Evolutionary conservation across 2,113 vertebrate genomes (phyloP), one percentile per base, ranked within the genome.

Genomic region (Amblyornis subalaris): DNA sequence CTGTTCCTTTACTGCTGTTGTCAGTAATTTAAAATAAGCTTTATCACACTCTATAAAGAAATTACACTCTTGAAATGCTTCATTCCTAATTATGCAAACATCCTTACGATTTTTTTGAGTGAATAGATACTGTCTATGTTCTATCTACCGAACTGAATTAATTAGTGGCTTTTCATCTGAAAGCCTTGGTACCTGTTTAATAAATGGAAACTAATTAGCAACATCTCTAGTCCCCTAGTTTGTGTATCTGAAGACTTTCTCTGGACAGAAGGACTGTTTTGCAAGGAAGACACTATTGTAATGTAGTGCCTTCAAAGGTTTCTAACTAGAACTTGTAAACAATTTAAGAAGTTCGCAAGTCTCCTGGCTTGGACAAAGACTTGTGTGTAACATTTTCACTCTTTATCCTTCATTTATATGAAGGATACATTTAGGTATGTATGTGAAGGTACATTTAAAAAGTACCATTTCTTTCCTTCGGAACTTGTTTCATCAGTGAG

Each of bases 381-480:
- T 65, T 44, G 4, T 6, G 4, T 42, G 6, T 26, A 35, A 35
- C 0, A 0, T 44, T 45, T 61, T 72, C 29, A 36, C 54, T 26
- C 40, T 54, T 18, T 51, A 94, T 23, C n/a, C 28, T 67, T 82
- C 35, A 50, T 25, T 53, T 92, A 38, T 38, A 38, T 38, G 36
- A 38, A 38, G 36, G 36, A 38, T 38, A 38, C 36, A 38, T 38
- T 38, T 38, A 38, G 36, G 36, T 38, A 38, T 38, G 36, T 38
- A 38, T 38, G 36, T 38, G 36, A 38, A 38, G 36, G 36, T 38
- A 38, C 36, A 38, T 38, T 38, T 38, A 38, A 38, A 38, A 77
- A 31, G 19, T 26, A 40, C 22, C 13, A 45, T 29, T 60, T 48
- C 36, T 31, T 81, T 76, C 40, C 64, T 42, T 57, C 89, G 81